Conservation (phyloP, 1,140 invertebrate species). For the Drosophila mojavensis region DNA sequence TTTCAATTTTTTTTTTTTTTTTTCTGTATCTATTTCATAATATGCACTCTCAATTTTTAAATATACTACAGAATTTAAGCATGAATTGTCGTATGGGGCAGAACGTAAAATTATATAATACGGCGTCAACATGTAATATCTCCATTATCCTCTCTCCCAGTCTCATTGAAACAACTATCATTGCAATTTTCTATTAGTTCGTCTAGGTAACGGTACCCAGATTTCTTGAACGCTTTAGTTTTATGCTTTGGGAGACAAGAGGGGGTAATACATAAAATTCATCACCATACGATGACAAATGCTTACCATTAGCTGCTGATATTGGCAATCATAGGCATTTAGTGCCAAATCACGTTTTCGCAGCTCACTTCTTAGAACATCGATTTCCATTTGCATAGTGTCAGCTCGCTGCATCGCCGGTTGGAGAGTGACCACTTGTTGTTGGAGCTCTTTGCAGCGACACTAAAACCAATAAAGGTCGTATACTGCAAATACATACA, state of each 20-base stretch:
- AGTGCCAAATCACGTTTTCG: slow-evolving; percentile 62
- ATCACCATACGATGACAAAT: not conserved
- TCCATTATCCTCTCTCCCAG: slow-evolving; percentile 46
- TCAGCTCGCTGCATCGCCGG: slow-evolving; percentile 44
- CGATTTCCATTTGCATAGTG: slow-evolving; percentile 56
- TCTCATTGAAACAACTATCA: slow-evolving; percentile 37
- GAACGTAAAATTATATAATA: not conserved
- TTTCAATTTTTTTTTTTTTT: not conserved
- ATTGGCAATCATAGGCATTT: slow-evolving; percentile 73
- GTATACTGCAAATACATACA: not conserved
- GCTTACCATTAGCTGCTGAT: slow-evolving; percentile 77
- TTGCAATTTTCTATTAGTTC: slow-evolving; percentile 43
- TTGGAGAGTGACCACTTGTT: slow-evolving; percentile 51
- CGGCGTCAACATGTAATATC: slow-evolving; percentile 34
- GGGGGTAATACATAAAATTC: slow-evolving; percentile 8
- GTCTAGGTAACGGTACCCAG: slow-evolving; percentile 71
- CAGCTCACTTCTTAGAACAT: slow-evolving; percentile 60
- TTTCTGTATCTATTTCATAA: not conserved
- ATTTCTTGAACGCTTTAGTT: slow-evolving; percentile 64
- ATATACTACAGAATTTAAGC: slow-evolving; percentile 20
- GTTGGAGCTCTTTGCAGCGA: slow-evolving; percentile 61
- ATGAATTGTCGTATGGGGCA: not conserved
- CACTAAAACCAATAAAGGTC: slow-evolving; percentile 38
- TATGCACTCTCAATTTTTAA: not conserved
- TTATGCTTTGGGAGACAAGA: slow-evolving; percentile 52